Percentiles rank a stretch among this genome's conserved stretches.
phyloP scores from a whole-genome alignment of 37 sponge, comb jelly and placozoan genomes.

The Trichoplax adhaerens region DNA sequence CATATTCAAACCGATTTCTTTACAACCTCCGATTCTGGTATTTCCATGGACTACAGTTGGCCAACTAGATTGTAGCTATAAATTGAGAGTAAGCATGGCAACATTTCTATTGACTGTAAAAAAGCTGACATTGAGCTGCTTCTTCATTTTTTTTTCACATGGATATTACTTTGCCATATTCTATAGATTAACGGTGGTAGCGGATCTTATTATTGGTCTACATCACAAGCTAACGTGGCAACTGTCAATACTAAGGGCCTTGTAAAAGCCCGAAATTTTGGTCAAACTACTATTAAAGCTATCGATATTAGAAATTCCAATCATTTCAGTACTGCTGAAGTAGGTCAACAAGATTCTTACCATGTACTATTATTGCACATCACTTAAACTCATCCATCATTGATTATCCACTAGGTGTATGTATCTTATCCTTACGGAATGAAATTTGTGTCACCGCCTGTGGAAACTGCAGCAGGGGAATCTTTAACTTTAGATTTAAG shows the following conservation, averaged over 20 bases:
- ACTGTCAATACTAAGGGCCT: constrained; percentile 19
- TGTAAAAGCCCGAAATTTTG: constrained; percentile 12
- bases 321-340: constrained; percentile 31
- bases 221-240: constrained; percentile 9
- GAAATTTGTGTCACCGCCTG: constrained; percentile 35
- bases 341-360: background rate
- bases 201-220: constrained; percentile 60
- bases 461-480: constrained; percentile 44
- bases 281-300: constrained; percentile 22
- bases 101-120: too few species aligned
- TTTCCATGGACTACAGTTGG: constrained; percentile 46
- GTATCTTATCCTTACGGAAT: constrained; percentile 56
- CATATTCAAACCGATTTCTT: constrained; percentile 40
- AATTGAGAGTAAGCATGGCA: too few species aligned
- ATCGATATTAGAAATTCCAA: constrained; percentile 29
- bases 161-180: background rate
- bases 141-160: too few species aligned
- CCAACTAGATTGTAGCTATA: constrained; percentile 2
- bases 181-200: constrained; percentile 54
- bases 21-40: constrained; percentile 28
- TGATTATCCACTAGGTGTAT: constrained; percentile 21
- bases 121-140: too few species aligned
- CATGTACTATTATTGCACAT: background rate
- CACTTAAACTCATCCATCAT: background rate
- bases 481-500: constrained; percentile 24